Evolutionary conservation across 1,140 invertebrate species (phyloP).

Genomic region (Druon quercuslanigerum): DNA sequence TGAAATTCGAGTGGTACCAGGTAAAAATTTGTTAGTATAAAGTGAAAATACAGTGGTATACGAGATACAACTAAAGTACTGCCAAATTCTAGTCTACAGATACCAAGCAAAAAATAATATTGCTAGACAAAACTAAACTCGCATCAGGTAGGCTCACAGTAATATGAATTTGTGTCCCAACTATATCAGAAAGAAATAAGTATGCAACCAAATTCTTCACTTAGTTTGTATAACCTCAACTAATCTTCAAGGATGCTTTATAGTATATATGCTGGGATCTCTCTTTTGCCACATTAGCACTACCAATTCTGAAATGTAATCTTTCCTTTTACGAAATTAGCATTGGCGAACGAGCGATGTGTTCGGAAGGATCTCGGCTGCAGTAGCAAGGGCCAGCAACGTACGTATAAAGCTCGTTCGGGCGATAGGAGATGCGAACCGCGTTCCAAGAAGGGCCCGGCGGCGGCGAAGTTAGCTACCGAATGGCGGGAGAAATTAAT

Average conservation of each 20-base stretch:
- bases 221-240: not conserved
- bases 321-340: slow-evolving; percentile 29
- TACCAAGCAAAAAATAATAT: no score
- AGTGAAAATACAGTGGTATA: no score
- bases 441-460: slow-evolving; percentile 58
- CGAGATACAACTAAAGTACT: no score
- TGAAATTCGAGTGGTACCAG: no score
- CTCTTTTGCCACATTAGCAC: slow-evolving; percentile 22
- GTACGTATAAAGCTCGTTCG: slow-evolving; percentile 43
- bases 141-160: no score
- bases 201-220: no score
- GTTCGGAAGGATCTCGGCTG: slow-evolving; percentile 6
- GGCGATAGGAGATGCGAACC: slow-evolving; percentile 51
- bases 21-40: no score
- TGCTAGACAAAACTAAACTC: no score
- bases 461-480: slow-evolving; percentile 64
- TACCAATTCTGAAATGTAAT: slow-evolving; percentile 28
- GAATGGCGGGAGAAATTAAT: slow-evolving; percentile 70
- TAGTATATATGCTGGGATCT: not conserved
- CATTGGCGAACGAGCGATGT: slow-evolving; percentile 12
- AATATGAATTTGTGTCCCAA: no score
- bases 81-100: no score
- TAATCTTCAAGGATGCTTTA: not conserved
- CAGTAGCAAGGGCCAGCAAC: no score
- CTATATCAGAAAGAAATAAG: no score